A percentile compares a stretch with the other conserved stretches of the same genome.
Evolutionary conservation across 2,113 vertebrate genomes (phyloP).

Genomic region (Emydocephalus ijimae): DNA sequence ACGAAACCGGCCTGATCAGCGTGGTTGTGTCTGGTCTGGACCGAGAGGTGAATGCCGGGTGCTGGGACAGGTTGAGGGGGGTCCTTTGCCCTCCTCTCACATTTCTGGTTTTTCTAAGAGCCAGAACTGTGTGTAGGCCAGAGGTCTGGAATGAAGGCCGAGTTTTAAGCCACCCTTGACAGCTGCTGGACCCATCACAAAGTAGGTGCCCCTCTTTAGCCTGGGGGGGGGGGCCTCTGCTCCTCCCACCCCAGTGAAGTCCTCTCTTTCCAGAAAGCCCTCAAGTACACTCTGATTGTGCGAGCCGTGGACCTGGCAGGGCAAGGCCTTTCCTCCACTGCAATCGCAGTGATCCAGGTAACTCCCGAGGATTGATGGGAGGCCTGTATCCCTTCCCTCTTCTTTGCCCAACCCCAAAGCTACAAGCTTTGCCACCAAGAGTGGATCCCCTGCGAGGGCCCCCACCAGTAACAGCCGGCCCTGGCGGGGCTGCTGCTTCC

Average conservation of each 20-base stretch:
- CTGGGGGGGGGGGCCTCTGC: too few species aligned
- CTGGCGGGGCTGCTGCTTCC: background rate
- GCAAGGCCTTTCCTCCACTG: background rate
- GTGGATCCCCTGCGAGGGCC: rapidly evolving
- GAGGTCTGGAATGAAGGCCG: too few species aligned
- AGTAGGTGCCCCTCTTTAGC: too few species aligned
- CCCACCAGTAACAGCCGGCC: background rate
- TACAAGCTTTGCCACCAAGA: background rate
- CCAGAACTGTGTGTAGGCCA: too few species aligned
- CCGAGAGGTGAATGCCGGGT: slow-evolving; percentile 73
- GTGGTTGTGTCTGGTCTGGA: slow-evolving; percentile 73
- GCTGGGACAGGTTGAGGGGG: rapidly evolving
- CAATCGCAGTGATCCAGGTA: background rate
- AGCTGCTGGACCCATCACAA: too few species aligned
- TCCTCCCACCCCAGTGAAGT: too few species aligned
- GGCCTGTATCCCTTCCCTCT: too few species aligned
- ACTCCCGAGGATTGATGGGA: background rate
- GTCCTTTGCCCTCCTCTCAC: too few species aligned
- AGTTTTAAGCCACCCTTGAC: too few species aligned
- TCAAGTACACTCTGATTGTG: too few species aligned
- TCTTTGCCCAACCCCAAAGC: background rate
- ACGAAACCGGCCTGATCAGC: slow-evolving; percentile 70
- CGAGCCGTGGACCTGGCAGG: rapidly evolving
- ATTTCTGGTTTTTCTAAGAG: too few species aligned
- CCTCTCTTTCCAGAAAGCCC: too few species aligned